Evolutionary conservation across 2,888 invertebrate genomes (phyloP), one percentile per base, ranked within the genome.

Genomic region (Azorinus chamasolen): DNA sequence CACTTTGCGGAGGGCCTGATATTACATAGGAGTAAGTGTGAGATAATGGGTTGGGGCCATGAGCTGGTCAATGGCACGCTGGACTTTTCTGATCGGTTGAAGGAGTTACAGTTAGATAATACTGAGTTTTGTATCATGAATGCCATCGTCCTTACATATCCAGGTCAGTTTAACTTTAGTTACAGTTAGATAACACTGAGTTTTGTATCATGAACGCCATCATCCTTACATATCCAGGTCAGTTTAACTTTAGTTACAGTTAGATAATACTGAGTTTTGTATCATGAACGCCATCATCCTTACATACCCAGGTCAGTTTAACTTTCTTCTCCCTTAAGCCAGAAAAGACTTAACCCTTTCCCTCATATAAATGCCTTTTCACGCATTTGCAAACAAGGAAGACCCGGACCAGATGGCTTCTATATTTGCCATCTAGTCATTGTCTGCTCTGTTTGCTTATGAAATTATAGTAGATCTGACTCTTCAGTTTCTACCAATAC

Each of bases 151-250:
- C 87, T 93, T 4, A 92, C 92, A 45, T 93, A 91, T 79, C 93
- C 93, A 76, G 93, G 93, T 93, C 77, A 55, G 25, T 48, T 39
- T 32, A 32, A 6, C 32, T 32, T 32, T 6, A 32, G 4, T 4
- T 32, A 32, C 32, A 32, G 32, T 32, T 32, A 32, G 10, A 6
- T 32, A 6, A 4, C 32, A 88, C 90, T 25, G 93, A 93, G 76
- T 93, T 92, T 78, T 89, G 89, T 59, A 88, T 92, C 58, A 84
- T 93, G 69, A 91, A 91, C 72, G 92, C 91, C 14, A 88, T 93
- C 43, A 89, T 93, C 10, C 87, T 93, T 4, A 92, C 92, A 45
- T 93, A 91, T 79, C 93, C 93, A 76, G 93, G 93, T 93, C 77
- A 55, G 25, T 48, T 39, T 32, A 32, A 6, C 32, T 32, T 32